Evolutionary conservation across 2,888 invertebrate species (phyloP).

Genomic region (Clitarchus hookeri): DNA sequence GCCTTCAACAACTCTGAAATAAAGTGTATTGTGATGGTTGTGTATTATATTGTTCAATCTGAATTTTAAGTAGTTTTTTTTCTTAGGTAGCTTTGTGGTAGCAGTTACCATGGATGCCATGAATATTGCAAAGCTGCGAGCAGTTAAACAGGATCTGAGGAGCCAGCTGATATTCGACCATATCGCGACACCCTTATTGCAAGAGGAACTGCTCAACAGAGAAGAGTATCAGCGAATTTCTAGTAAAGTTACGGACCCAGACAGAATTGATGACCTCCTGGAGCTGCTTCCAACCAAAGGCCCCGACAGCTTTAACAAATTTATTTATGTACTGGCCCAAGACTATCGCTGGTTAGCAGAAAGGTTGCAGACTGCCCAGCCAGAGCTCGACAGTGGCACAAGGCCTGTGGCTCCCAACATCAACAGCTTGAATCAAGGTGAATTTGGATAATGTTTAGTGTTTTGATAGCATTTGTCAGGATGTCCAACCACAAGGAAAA

Average conservation of each 20-base stretch:
- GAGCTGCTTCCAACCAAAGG: conserved; percentile 26
- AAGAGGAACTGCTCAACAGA: conserved; percentile 27
- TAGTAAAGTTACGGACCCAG: conserved; percentile 18
- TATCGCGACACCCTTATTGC: conserved; percentile 27
- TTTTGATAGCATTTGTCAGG: no score
- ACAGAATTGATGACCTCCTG: conserved; percentile 25
- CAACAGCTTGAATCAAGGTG: background rate
- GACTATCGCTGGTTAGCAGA: conserved; percentile 31
- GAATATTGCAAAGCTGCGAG: conserved; percentile 18
- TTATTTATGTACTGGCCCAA: conserved; percentile 24
- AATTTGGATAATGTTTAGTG: no score
- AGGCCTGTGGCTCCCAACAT: background rate
- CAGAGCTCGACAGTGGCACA: conserved; percentile 20
- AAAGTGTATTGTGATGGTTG: no score
- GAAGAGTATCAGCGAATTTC: conserved; percentile 32
- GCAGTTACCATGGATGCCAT: conserved; percentile 23
- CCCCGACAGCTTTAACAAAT: conserved; percentile 17
- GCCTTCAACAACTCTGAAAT: no score
- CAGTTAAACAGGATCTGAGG: background rate
- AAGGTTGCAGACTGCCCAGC: background rate
- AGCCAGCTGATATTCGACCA: conserved; percentile 30
- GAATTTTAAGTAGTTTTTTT: background rate
- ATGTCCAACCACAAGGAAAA: no score
- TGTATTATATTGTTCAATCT: background rate
- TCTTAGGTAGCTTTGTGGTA: background rate